These are phyloP conservation scores for Pseudachorutes palmiensis DNA, from an alignment of 1,140 invertebrate species.

Conservation along the genomic window DNA sequence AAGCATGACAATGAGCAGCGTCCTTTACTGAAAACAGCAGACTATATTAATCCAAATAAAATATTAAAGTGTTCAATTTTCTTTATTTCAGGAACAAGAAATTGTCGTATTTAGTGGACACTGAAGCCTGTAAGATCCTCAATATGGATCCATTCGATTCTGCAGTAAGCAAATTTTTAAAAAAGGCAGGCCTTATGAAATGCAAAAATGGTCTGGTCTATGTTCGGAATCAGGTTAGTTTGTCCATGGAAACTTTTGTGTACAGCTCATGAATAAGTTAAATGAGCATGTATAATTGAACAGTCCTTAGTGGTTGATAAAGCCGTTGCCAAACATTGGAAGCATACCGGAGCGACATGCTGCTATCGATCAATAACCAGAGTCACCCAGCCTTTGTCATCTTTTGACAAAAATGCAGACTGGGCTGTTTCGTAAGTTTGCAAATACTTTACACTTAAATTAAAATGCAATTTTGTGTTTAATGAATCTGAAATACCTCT, in stretches of 20 bases:
- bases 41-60: no score
- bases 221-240: slow-evolving; percentile 20
- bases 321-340: slow-evolving; percentile 13
- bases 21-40: no score
- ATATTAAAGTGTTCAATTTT: no score
- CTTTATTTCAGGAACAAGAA: background rate
- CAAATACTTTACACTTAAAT: background rate
- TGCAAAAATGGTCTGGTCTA: slow-evolving; percentile 16
- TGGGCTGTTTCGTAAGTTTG: slow-evolving; percentile 28
- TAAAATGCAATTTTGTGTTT: background rate
- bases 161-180: slow-evolving; percentile 27
- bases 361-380: slow-evolving; percentile 28
- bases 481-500: background rate
- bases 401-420: slow-evolving; percentile 34
- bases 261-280: no score
- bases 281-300: no score
- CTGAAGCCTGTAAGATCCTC: slow-evolving; percentile 29
- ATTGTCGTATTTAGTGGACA: slow-evolving; percentile 27
- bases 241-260: no score
- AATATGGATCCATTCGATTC: slow-evolving; percentile 36
- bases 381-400: slow-evolving; percentile 17
- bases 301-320: no score
- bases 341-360: slow-evolving; percentile 19
- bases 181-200: slow-evolving; percentile 4
- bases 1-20: no score